Base-by-base conservation (phyloP, 1,140 invertebrate species). In the Drosophila bipectinata region DNA sequence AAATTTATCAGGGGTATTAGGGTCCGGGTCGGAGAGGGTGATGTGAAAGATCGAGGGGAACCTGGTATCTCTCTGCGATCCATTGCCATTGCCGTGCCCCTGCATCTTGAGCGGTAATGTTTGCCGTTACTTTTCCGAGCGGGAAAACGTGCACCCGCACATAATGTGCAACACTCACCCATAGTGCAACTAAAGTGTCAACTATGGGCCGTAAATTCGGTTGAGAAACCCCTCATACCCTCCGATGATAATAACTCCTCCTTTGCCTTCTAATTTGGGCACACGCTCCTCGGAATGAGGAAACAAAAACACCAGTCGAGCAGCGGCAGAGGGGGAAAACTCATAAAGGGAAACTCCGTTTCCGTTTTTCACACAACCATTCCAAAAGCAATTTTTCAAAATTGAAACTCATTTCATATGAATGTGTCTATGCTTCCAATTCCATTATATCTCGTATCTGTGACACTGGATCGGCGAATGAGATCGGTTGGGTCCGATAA, bases 331-430 rank as follows among this genome's bases (percentile, higher is more conserved):
- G 47, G 24, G 62, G 57, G 37, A 49, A 10, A 34, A 63, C 60
- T 6, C 21, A n/a, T 10, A 8, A 12, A 9, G 14, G 45, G 21
- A 18, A 45, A 61, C 51, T 53, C 53, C 34, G 24, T 88, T 87
- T 87, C 83, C 82, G 82, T 87, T 88, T 82, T 85, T 85, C 82
- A 85, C 83, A 85, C 82, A 85, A 61, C 15, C 82, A 85, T 88
- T 47, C 82, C 44, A 56, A 75, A 79, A 64, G 83, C 82, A 82
- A 87, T 87, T 87, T 87, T 87, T 87, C 82, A 87, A 87, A 87
- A 87, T 87, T 87, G 82, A 87, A 87, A 88, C 78, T 87, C 79
- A 87, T 88, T 87, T 82, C 37, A 53, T 68, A 76, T 76, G 63
- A 48, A 53, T 76, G 64, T 83, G 64, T 83, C 63, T 83, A 51